Percentiles rank a stretch among this genome's conserved stretches.
phyloP scores from a whole-genome alignment of 2,797 vertebrate genomes.

The Gobio occitaniae region DNA sequence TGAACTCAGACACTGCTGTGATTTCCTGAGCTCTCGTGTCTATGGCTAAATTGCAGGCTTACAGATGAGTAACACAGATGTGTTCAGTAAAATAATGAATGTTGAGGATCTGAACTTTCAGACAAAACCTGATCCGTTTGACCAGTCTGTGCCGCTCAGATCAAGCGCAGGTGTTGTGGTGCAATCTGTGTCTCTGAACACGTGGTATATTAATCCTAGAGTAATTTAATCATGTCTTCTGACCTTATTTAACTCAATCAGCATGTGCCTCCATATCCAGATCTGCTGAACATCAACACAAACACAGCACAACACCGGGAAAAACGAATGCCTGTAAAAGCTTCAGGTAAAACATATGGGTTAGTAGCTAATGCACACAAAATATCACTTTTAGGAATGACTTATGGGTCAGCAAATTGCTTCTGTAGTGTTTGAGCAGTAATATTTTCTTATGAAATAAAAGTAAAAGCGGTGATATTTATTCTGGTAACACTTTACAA shows the following conservation, averaged over 20 bases:
- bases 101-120: background rate
- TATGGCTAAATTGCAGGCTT: no score
- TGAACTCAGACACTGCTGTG: no score
- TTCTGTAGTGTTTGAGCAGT: background rate
- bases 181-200: conserved; percentile 37
- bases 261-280: conserved; percentile 20
- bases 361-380: background rate
- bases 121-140: background rate
- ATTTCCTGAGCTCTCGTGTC: no score
- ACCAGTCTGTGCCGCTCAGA: background rate
- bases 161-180: conserved; percentile 41
- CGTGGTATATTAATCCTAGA: conserved; percentile 11
- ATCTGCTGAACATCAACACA: conserved; percentile 19
- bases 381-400: background rate
- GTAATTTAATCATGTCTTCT: conserved; percentile 29
- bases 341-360: background rate
- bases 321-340: no score
- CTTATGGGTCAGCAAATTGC: background rate
- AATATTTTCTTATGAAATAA: background rate
- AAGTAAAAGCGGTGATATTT: background rate
- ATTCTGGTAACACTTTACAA: background rate
- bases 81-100: no score
- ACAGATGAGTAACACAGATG: no score
- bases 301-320: background rate
- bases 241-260: conserved; percentile 37